Evolutionary conservation across 2,797 vertebrate species (phyloP).

Genomic region (Chelon auratus): DNA sequence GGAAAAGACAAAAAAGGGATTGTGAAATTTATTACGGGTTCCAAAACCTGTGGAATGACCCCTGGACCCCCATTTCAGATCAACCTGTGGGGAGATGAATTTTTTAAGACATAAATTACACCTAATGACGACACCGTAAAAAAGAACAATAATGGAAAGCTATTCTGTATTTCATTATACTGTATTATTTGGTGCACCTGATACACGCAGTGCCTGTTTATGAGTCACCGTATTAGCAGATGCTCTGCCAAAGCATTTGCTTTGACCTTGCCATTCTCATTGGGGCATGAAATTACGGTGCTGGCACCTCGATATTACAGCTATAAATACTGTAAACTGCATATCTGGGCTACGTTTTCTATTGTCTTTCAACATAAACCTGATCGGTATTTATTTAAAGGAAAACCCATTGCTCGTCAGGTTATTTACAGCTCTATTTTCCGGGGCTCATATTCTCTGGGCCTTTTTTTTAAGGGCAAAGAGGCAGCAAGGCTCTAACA

Average conservation of each 20-base stretch:
- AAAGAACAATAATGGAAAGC: constrained; percentile 99
- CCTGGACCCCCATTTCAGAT: constrained; percentile 95
- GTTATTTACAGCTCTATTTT: constrained; percentile 99
- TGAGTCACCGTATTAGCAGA: constrained; percentile 99
- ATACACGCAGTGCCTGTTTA: constrained; percentile 99
- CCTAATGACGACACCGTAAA: constrained; percentile 99
- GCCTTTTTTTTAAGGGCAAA: constrained; percentile 86
- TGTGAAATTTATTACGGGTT: constrained; percentile 82
- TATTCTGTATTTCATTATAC: constrained; percentile 99
- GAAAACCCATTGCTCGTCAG: constrained; percentile 99
- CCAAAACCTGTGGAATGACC: constrained; percentile 98
- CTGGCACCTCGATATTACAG: constrained; percentile 99
- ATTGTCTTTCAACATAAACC: constrained; percentile 99
- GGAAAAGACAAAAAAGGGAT: constrained; percentile 81
- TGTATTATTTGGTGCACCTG: constrained; percentile 99
- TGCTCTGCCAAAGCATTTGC: constrained; percentile 99
- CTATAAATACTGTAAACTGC: constrained; percentile 99
- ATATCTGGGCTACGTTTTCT: constrained; percentile 99
- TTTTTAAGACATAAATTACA: constrained; percentile 99
- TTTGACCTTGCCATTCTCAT: constrained; percentile 99
- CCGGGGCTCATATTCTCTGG: constrained; percentile 83
- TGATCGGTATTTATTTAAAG: constrained; percentile 99
- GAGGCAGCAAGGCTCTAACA: constrained; percentile 79
- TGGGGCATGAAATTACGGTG: constrained; percentile 99
- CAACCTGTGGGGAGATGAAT: constrained; percentile 96